phyloP scores from a whole-genome alignment of 2,888 invertebrate species.

The Selenia dentaria region DNA sequence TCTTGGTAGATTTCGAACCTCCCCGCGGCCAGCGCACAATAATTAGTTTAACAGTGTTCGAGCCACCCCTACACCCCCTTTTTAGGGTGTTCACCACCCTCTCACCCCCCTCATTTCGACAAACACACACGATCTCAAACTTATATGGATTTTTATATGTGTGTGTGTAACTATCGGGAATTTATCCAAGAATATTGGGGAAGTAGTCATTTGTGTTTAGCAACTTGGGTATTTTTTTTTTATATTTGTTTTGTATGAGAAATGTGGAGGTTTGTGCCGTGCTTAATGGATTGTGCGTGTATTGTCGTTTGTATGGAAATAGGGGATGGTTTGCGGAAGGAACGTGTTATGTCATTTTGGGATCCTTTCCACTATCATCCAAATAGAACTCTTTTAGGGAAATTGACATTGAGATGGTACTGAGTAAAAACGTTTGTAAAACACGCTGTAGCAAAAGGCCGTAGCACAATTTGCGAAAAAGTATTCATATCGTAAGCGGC shows the following conservation, averaged over 20 bases:
- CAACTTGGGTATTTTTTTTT: slow-evolving; percentile 19
- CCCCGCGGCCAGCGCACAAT: slow-evolving; percentile 55
- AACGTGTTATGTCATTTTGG: neutral
- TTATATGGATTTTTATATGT: slow-evolving; percentile 42
- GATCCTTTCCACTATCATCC: too few species aligned
- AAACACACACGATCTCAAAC: slow-evolving; percentile 43
- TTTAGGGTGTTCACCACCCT: slow-evolving; percentile 20
- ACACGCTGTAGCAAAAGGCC: too few species aligned
- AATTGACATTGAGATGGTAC: too few species aligned
- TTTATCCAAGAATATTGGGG: slow-evolving; percentile 48
- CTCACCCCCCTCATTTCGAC: slow-evolving; percentile 37
- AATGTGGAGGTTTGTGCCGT: neutral
- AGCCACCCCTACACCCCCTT: slow-evolving; percentile 36
- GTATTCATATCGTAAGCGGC: too few species aligned
- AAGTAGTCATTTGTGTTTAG: slow-evolving; percentile 46
- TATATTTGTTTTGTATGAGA: slow-evolving; percentile 1
- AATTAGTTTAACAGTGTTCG: slow-evolving; percentile 72
- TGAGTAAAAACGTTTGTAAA: too few species aligned
- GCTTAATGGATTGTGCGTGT: slow-evolving; percentile 1
- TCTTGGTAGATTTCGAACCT: slow-evolving; percentile 46
- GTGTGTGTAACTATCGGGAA: slow-evolving; percentile 51
- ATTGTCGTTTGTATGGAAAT: neutral
- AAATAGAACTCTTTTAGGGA: too few species aligned
- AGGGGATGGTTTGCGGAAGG: neutral
- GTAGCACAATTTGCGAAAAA: too few species aligned